Evolutionary conservation across 2,113 vertebrate genomes (phyloP), one percentile per base, ranked within the genome.

Genomic region (Stigmatopora argus): DNA sequence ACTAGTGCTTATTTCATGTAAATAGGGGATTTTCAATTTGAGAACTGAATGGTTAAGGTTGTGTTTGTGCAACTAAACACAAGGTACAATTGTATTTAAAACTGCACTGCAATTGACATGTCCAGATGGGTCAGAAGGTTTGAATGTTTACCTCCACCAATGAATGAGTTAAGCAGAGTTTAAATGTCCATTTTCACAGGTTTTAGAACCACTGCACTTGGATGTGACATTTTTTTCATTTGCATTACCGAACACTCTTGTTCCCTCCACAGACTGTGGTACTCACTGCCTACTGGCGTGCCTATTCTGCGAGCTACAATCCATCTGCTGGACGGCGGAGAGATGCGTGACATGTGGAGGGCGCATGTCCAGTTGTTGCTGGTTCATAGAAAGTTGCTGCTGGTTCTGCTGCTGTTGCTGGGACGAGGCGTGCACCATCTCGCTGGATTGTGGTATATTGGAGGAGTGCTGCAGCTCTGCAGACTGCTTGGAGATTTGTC

Each of bases 401-500:
- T 0, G 48, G 2, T 1, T 21, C 19, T 69, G 45, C 72, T 85
- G 89, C 77, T 88, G 85, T 60, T 90, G 88, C 38, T 38, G 86
- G 18, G 87, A 88, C 70, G 88, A 85, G 21, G 72, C 82, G 1
- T 90, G 88, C 60, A 72, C 84, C 10, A 82, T 84, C 6, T 31
- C 81, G 59, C 52, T 87, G 78, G 88, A 91, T 49, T 93, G 92
- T 55, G 85, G 88, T 69, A 81, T 92, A 41, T 7, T 92, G 69
- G 89, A 91, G 74, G 89, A 90, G 63, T 92, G 91, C 79, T 93
- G 92, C 8, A 73, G 85, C 47, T 92, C 92, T 0, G 80, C 91
- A 0, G 91, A 93, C 82, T 93, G 91, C 49, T 66, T 93, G 75
- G 92, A 93, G 79, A 80, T 92, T 68, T 93, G 91, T 57, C 69